These are phyloP conservation scores for Macheiramphus alcinus DNA, from an alignment of 2,113 vertebrate species.

Conservation along the genomic window DNA sequence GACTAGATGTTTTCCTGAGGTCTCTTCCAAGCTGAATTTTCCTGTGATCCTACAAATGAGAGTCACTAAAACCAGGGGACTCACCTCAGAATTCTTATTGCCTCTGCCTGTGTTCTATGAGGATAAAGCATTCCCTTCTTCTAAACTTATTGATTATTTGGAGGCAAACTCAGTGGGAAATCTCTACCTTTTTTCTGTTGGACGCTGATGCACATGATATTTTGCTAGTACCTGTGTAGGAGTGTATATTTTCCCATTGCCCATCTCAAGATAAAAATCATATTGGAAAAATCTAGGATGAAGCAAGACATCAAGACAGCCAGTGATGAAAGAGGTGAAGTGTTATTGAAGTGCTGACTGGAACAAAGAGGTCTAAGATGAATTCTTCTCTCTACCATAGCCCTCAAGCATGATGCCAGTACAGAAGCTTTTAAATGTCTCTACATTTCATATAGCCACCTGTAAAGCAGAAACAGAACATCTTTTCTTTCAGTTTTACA, in stretches of 20 bases:
- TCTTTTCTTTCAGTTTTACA: neutral
- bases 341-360: neutral
- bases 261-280: neutral
- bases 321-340: neutral
- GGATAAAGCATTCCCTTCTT: neutral
- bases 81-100: neutral
- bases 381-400: neutral
- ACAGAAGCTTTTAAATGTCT: neutral
- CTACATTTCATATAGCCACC: neutral
- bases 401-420: neutral
- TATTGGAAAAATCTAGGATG: neutral
- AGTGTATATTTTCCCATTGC: neutral
- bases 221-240: neutral
- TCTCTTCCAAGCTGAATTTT: neutral
- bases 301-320: neutral
- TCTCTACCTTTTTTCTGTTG: neutral
- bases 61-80: neutral
- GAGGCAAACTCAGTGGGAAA: neutral
- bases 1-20: neutral
- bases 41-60: neutral
- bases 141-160: neutral
- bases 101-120: neutral
- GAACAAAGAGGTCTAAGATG: neutral
- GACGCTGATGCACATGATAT: neutral
- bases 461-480: neutral